A percentile compares a stretch with the other conserved stretches of the same genome.
These are phyloP conservation scores for Tricholauxania praeusta DNA, from an alignment of 2,888 invertebrate species.

Conservation along the genomic window DNA sequence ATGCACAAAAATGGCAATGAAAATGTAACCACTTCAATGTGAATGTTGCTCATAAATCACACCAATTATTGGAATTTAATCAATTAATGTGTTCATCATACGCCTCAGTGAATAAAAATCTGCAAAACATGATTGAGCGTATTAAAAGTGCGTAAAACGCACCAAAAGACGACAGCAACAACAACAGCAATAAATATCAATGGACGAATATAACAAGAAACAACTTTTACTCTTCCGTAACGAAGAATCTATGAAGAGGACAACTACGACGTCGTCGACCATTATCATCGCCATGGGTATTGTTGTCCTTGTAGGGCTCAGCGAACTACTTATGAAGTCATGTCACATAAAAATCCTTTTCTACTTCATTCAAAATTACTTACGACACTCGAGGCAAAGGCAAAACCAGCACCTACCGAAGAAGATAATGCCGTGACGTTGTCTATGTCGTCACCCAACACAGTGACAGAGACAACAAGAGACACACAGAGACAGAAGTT, in stretches of 20 bases:
- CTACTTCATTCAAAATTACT: conserved; percentile 38
- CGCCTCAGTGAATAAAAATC: conserved; percentile 31
- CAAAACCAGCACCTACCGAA: background rate
- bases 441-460: background rate
- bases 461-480: background rate
- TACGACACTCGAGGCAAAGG: background rate
- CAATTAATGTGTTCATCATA: conserved; percentile 48
- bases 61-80: conserved; percentile 47
- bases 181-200: background rate
- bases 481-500: conserved; percentile 25
- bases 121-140: background rate
- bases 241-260: no score
- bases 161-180: conserved; percentile 10
- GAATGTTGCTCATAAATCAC: conserved; percentile 40
- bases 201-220: background rate
- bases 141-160: conserved; percentile 28
- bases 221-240: no score
- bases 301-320: background rate
- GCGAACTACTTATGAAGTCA: conserved; percentile 47
- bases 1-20: background rate
- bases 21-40: conserved; percentile 6
- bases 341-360: conserved; percentile 49
- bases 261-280: background rate
- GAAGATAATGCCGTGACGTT: background rate
- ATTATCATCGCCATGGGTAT: background rate